These are phyloP conservation scores for Zaprionus tsacasi DNA, from an alignment of 1,140 invertebrate genomes.

Conservation along the genomic window DNA sequence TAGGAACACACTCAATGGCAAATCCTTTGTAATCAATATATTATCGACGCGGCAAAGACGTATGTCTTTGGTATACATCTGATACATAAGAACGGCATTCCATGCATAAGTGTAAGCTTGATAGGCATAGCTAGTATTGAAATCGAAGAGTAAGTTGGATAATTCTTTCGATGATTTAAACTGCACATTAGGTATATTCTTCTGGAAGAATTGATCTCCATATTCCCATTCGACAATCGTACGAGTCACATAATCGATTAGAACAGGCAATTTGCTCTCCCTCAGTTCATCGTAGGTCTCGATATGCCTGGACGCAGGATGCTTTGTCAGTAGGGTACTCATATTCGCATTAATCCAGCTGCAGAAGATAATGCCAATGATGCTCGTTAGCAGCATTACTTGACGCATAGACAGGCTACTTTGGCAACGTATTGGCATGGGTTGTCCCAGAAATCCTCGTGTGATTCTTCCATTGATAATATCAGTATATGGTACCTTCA, in stretches of 20 bases:
- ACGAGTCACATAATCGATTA: background rate
- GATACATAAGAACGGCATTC: conserved; percentile 1
- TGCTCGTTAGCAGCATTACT: background rate
- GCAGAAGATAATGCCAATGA: background rate
- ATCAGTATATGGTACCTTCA: rapidly evolving
- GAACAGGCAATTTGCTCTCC: conserved; percentile 20
- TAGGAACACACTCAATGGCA: background rate
- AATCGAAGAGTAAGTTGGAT: conserved; percentile 2
- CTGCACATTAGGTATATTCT: conserved; percentile 12
- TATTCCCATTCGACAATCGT: background rate
- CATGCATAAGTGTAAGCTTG: background rate
- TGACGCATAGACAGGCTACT: background rate
- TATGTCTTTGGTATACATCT: background rate
- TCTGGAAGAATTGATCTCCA: background rate
- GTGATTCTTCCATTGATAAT: background rate
- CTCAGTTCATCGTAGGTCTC: conserved; percentile 3
- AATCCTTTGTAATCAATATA: conserved; percentile 11
- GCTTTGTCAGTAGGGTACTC: conserved; percentile 34
- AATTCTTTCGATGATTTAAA: background rate
- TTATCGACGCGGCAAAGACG: conserved; percentile 13
- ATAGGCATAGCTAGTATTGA: conserved; percentile 52
- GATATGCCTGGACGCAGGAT: background rate
- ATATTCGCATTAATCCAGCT: background rate
- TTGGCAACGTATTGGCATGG: background rate
- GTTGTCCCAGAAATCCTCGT: background rate